These are phyloP conservation scores for Poecilus cupreus DNA, from an alignment of 2,888 invertebrate species.

Conservation along the genomic window DNA sequence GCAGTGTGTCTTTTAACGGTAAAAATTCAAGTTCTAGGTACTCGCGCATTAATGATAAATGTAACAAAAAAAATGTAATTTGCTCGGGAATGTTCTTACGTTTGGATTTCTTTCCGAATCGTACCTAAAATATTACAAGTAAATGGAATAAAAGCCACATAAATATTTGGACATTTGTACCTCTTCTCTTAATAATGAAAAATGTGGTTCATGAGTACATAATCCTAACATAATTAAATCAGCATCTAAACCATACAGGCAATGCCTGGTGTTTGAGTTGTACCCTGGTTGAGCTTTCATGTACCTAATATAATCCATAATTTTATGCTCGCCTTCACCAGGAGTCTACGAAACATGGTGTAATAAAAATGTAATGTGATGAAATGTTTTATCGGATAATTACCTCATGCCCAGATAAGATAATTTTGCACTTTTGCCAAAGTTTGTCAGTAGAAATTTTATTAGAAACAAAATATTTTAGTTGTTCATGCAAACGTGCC, in stretches of 20 bases:
- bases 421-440: conserved; percentile 91
- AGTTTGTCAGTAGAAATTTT: conserved; percentile 90
- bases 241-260: conserved; percentile 97
- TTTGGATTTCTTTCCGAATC: conserved; percentile 83
- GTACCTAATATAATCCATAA: conserved; percentile 98
- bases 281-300: conserved; percentile 89
- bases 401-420: conserved; percentile 95
- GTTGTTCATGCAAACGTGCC: conserved; percentile 89
- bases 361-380: background rate
- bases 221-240: conserved; percentile 98
- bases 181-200: conserved; percentile 95
- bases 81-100: conserved; percentile 86
- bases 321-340: conserved; percentile 98
- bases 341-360: conserved; percentile 79
- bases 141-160: background rate
- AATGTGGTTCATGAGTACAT: conserved; percentile 96
- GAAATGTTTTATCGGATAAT: background rate
- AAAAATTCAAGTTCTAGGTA: conserved; percentile 95
- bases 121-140: conserved; percentile 75
- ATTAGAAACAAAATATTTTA: conserved; percentile 89
- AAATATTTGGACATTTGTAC: background rate
- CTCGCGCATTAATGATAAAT: conserved; percentile 92
- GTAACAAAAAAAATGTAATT: conserved; percentile 93
- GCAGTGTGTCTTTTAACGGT: conserved; percentile 78
- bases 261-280: conserved; percentile 94